Evolutionary conservation across 2,888 invertebrate species (phyloP).

Genomic region (Helleia helle): DNA sequence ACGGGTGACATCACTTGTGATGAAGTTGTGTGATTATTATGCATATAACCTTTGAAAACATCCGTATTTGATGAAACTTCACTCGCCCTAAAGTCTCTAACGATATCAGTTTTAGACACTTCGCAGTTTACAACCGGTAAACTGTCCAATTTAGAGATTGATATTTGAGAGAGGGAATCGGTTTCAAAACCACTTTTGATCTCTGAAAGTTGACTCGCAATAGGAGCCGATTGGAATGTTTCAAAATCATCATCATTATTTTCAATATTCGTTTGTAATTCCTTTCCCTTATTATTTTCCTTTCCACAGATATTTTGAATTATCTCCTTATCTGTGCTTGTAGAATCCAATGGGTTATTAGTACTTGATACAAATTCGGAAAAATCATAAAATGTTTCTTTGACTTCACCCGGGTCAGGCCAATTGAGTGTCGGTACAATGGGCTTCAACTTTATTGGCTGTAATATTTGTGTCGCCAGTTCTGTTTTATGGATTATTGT

Average conservation of each 20-base stretch:
- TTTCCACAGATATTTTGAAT: conserved; percentile 10
- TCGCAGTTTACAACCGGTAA: not conserved
- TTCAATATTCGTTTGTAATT: conserved; percentile 8
- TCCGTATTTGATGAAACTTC: not conserved
- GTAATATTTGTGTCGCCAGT: conserved; percentile 48
- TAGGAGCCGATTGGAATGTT: conserved; percentile 58
- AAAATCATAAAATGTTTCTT: conserved; percentile 59
- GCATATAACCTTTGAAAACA: not conserved
- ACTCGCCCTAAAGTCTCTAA: not conserved
- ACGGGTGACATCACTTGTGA: not conserved
- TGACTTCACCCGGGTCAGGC: conserved; percentile 67
- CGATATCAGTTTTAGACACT: not conserved
- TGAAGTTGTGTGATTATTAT: not conserved
- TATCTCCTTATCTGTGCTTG: conserved; percentile 6
- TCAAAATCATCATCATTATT: conserved; percentile 60
- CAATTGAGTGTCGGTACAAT: conserved; percentile 60
- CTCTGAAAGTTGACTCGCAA: conserved; percentile 22
- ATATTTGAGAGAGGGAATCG: too few relatives aligned
- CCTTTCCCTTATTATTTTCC: conserved; percentile 4
- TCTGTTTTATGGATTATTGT: conserved; percentile 18
- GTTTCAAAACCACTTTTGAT: conserved; percentile 6
- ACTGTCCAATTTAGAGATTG: conserved; percentile 7
- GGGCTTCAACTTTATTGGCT: conserved; percentile 59
- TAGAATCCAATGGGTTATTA: conserved; percentile 25
- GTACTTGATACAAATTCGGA: conserved; percentile 51